Base-by-base conservation (phyloP, 2,113 vertebrate genomes). In the Caloenas nicobarica region DNA sequence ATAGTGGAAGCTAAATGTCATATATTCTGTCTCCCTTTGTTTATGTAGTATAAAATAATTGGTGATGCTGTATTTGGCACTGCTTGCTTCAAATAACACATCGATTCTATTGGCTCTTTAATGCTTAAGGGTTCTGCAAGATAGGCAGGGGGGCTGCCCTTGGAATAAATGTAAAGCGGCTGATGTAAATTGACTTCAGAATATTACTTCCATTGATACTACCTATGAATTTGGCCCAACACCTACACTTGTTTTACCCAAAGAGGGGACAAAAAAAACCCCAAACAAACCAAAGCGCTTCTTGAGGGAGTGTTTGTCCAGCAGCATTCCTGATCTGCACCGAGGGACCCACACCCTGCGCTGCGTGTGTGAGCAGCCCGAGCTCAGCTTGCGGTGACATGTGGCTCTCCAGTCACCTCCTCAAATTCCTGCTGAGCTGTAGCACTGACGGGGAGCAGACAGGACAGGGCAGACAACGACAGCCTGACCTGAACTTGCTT, bases 271-370 rank as follows among this genome's bases (percentile, higher is more conserved):
- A 19, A 11, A 50, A 50, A 36, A 19, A 56, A 18, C 46, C 29
- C 60, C 60, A 88, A 51, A 40, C 38, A 74, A 91, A 95, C 66
- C 91, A 76, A 93, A 95, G 86, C 36, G 6, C 71, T 90, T 80
- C 19, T 87, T 61, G 65, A 95, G 96, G 97, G 96, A 97, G 96
- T 97, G 96, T 97, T 97, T 97, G 96, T 97, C 94, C 97, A 92
- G 91, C 96, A 93, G 90, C 97, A 97, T 97, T 97, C 96, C 97
- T 97, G 94, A 79, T 94, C 86, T 74, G 81, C 93, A 86, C 44
- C 0, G 7, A 84, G 69, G 76, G 86, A 56, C 93, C 86, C 95
- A 95, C 97, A 83, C 97, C 95, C 95, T 80, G 60, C 0, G 0
- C 82, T 81, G 76, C 10, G 2, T 73, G 86, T 48, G 73, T n/a